Percentiles rank a stretch among this genome's conserved stretches.
Conservation (phyloP, 2,888 invertebrate genomes). For the Oegoconia quadripuncta region DNA sequence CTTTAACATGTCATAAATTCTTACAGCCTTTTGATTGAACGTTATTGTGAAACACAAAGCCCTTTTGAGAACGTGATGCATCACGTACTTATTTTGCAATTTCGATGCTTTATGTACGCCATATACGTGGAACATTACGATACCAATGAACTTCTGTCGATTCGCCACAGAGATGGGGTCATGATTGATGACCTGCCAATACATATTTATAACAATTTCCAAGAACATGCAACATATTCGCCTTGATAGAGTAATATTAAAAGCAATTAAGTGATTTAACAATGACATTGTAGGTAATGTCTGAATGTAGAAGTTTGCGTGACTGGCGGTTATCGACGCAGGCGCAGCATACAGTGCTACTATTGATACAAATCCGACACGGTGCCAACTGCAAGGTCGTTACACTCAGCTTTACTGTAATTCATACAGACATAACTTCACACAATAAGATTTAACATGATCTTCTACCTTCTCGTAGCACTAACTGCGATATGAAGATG, state of each 20-base stretch:
- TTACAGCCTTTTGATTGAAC: conserved; percentile 33
- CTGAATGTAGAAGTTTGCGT: conserved; percentile 17
- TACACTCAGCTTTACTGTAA: conserved; percentile 26
- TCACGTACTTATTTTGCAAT: conserved; percentile 32
- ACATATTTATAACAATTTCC: neutral
- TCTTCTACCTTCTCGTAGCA: too few relatives aligned
- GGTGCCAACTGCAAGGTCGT: conserved; percentile 39
- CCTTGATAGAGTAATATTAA: conserved; percentile 19
- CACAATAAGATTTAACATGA: neutral
- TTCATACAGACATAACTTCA: neutral
- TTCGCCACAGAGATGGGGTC: conserved; percentile 21
- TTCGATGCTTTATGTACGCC: conserved; percentile 25
- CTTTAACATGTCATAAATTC: conserved; percentile 16
- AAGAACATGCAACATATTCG: conserved; percentile 1
- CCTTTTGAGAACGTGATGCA: conserved; percentile 32
- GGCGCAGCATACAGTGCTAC: conserved; percentile 21
- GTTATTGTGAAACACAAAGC: conserved; percentile 35
- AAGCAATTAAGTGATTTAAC: conserved; percentile 26
- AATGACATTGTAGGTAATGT: conserved; percentile 40
- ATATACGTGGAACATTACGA: conserved; percentile 21
- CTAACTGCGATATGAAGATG: too few relatives aligned
- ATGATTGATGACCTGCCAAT: conserved; percentile 11
- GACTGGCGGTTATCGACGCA: conserved; percentile 23
- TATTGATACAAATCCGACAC: conserved; percentile 45
- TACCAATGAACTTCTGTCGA: conserved; percentile 26